Conservation (phyloP, 2,797 vertebrate species). For the Lutjanus argentimaculatus region DNA sequence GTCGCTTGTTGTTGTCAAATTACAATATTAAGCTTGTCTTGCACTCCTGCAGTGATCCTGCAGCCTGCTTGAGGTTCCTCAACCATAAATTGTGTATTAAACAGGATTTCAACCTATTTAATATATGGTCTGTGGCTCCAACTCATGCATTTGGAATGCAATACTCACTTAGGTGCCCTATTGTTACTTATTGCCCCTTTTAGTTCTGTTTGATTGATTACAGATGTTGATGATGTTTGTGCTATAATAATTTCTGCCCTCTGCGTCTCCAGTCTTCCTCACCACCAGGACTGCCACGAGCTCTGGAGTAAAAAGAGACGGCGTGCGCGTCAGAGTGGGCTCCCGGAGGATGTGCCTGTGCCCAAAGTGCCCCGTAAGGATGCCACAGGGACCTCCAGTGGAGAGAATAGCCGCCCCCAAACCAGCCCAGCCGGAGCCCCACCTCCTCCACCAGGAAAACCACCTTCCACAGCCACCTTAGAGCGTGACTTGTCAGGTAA, state of each 20-base stretch:
- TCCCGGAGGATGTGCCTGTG: slow-evolving; percentile 90
- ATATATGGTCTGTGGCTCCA: too few relatives aligned
- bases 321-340: slow-evolving; percentile 94
- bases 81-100: too few relatives aligned
- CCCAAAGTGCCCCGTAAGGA: slow-evolving; percentile 95
- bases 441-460: slow-evolving; percentile 78
- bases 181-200: too few relatives aligned
- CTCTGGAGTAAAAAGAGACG: slow-evolving; percentile 98
- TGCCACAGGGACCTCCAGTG: slow-evolving; percentile 85
- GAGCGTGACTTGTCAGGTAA: slow-evolving; percentile 84
- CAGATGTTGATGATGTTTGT: background rate
- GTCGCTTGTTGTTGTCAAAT: too few relatives aligned
- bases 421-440: slow-evolving; percentile 87
- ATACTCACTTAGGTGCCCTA: too few relatives aligned
- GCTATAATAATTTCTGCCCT: background rate
- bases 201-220: background rate
- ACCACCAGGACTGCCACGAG: slow-evolving; percentile 98
- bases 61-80: too few relatives aligned
- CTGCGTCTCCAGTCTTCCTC: slow-evolving; percentile 89
- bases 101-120: too few relatives aligned
- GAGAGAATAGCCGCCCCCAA: slow-evolving; percentile 90
- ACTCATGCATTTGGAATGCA: too few relatives aligned
- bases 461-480: slow-evolving; percentile 67
- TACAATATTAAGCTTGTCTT: too few relatives aligned
- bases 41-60: too few relatives aligned